A percentile compares a stretch with the other conserved stretches of the same genome.
These are phyloP conservation scores for Parauchenoglanis ngamensis DNA, from an alignment of 2,797 vertebrate species.

Conservation along the genomic window DNA sequence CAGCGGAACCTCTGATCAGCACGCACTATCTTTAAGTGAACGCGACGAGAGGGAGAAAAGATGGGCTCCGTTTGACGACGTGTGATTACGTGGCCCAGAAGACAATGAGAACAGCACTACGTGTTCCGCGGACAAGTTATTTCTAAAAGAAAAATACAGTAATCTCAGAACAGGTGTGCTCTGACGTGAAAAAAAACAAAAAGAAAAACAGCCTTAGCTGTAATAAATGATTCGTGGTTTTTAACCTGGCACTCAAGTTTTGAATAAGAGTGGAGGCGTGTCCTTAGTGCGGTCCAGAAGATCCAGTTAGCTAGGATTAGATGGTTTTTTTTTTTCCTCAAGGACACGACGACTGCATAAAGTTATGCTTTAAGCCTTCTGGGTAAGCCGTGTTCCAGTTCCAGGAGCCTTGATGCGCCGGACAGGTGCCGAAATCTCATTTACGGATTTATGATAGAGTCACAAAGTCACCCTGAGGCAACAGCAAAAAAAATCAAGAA, in stretches of 20 bases:
- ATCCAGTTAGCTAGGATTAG: not conserved
- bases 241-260: not conserved
- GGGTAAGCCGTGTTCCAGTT: constrained; percentile 12
- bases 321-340: not conserved
- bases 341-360: not conserved
- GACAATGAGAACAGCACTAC: not conserved
- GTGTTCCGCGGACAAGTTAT: not conserved
- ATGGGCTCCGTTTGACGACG: not conserved
- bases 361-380: not conserved
- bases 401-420: not conserved
- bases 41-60: not conserved
- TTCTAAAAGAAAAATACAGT: not conserved
- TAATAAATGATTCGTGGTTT: not conserved
- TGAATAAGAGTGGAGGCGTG: not conserved
- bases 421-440: not conserved
- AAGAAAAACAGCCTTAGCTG: not conserved
- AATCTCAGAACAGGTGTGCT: not conserved
- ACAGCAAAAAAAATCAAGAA: not conserved
- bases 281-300: not conserved
- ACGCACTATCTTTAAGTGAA: not conserved
- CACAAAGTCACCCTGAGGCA: not conserved
- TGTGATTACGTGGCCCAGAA: not conserved
- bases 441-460: not conserved
- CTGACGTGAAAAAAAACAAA: not conserved
- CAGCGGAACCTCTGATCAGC: constrained; percentile 14